These are phyloP conservation scores for Sphenodon punctatus DNA, from an alignment of 2,797 vertebrate species.

Conservation along the genomic window DNA sequence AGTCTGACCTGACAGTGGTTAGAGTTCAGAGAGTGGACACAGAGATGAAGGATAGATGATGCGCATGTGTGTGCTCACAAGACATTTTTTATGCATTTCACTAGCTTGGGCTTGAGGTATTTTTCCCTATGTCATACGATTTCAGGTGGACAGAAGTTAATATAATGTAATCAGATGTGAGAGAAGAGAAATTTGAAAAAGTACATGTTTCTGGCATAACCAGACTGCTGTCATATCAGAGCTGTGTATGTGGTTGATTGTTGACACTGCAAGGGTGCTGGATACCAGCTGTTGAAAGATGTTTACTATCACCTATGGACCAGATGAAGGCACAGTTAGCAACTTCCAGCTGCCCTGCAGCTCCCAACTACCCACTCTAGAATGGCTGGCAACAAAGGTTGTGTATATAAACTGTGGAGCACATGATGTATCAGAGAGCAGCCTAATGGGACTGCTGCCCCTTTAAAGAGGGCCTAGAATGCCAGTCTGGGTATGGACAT, in stretches of 20 bases:
- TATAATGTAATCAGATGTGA: background rate
- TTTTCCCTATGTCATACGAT: background rate
- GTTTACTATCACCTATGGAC: background rate
- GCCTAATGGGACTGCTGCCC: no score
- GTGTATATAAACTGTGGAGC: no score
- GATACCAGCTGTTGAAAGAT: background rate
- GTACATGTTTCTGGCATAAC: background rate
- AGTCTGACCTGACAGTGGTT: background rate
- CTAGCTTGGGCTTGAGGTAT: background rate
- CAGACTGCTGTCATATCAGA: background rate
- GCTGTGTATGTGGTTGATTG: background rate
- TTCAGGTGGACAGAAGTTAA: background rate
- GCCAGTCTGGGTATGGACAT: no score
- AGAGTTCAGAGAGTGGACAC: background rate
- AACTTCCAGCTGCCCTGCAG: background rate
- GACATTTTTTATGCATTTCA: background rate
- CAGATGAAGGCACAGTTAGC: background rate
- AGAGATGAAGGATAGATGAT: background rate
- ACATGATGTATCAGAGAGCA: no score
- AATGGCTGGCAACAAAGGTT: no score
- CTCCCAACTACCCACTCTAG: background rate
- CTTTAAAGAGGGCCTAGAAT: no score
- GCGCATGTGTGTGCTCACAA: background rate
- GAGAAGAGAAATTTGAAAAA: background rate
- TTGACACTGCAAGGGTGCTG: background rate